These are phyloP conservation scores for Psilanteris sp. DNA, from an alignment of 1,140 invertebrate species.

Conservation along the genomic window DNA sequence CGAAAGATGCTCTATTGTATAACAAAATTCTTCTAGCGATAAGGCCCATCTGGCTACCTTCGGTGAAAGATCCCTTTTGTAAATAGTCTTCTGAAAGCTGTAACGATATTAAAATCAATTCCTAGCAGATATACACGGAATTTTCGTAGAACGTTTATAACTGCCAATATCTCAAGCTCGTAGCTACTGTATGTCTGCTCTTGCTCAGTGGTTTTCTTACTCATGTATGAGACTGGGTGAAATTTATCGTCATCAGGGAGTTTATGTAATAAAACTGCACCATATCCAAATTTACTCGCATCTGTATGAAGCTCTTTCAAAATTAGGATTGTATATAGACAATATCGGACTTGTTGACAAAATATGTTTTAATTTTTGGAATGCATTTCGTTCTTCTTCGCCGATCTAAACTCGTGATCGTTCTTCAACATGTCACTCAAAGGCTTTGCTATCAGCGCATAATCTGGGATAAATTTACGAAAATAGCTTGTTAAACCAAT, in stretches of 20 bases:
- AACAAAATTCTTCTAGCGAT: background rate
- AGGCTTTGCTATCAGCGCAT: background rate
- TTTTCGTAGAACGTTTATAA: slow-evolving; percentile 15
- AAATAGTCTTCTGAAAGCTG: background rate
- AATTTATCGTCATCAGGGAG: slow-evolving; percentile 1
- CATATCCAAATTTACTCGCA: slow-evolving; percentile 1
- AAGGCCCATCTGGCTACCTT: slow-evolving; percentile 12
- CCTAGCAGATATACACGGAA: slow-evolving; percentile 70
- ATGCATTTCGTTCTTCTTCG: background rate
- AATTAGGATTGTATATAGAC: background rate
- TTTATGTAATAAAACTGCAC: slow-evolving; percentile 4
- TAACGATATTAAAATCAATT: slow-evolving; percentile 68
- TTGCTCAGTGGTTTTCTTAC: background rate
- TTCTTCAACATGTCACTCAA: slow-evolving; percentile 1
- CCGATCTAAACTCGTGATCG: background rate
- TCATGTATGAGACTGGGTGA: slow-evolving; percentile 3
- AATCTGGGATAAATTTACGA: no score
- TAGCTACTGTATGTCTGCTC: slow-evolving; percentile 10
- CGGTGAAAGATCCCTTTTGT: background rate
- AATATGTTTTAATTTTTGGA: background rate
- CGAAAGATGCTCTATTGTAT: slow-evolving; percentile 4
- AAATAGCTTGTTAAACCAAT: no score
- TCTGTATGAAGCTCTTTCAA: slow-evolving; percentile 11
- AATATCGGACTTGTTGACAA: background rate
- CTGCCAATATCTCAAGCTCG: background rate